These are phyloP conservation scores for Mesorhabditis belari DNA, from an alignment of 2,888 invertebrate genomes.

Conservation along the genomic window DNA sequence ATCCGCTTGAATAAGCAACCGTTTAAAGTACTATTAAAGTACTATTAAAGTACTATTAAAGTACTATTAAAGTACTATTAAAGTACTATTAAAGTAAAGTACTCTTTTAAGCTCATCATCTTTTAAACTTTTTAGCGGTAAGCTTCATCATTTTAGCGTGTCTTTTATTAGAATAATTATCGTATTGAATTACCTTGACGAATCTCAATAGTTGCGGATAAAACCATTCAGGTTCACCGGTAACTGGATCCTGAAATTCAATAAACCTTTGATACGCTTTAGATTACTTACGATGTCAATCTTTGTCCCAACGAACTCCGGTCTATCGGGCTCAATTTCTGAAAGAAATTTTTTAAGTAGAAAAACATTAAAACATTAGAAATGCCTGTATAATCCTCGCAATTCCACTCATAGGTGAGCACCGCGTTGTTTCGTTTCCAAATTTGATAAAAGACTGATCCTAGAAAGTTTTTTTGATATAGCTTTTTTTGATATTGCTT, in stretches of 20 bases:
- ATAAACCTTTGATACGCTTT: background rate
- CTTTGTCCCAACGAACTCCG: conserved; percentile 49
- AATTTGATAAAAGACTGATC: conserved; percentile 55
- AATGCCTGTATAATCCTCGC: conserved; percentile 53
- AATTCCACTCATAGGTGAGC: conserved; percentile 58
- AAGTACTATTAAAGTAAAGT: no score
- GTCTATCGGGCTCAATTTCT: conserved; percentile 56
- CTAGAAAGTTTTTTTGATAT: no score
- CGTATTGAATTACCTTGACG: conserved; percentile 4
- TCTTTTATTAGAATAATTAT: background rate
- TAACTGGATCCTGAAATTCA: conserved; percentile 53
- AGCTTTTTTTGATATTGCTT: no score
- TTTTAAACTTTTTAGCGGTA: no score
- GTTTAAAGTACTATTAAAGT: no score
- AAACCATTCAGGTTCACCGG: conserved; percentile 53
- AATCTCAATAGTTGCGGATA: conserved; percentile 51
- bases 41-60: no score
- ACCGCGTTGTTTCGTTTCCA: conserved; percentile 55
- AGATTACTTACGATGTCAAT: conserved; percentile 1
- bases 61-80: no score
- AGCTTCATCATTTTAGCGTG: no score
- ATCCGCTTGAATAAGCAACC: conserved; percentile 10
- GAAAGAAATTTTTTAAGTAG: no score
- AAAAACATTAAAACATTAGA: no score
- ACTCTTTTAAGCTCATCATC: no score